Base-by-base conservation (phyloP, 2,888 invertebrate genomes). In the Eueremaeus valkanovi region DNA sequence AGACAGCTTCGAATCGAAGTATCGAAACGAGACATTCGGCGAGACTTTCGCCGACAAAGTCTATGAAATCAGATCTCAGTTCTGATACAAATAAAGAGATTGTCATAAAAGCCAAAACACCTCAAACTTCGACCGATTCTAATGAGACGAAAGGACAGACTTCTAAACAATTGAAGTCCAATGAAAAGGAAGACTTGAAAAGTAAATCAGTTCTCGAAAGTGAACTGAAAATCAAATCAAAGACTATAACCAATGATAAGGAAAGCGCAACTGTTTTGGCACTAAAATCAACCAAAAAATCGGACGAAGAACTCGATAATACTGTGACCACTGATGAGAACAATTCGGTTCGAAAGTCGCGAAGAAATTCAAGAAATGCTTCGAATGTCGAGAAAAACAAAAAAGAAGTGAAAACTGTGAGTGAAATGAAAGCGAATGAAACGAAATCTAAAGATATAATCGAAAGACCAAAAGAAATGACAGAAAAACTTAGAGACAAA, bases 341-440 rank as follows among this genome's bases (percentile, higher is more conserved):
- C 24, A 66, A 36, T 21, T 66, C 66, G 0, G 24, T 40, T 13
- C 36, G 66, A 66, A 66, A 66, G 21, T 36, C 36, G 1, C 33
- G 36, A 36, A 66, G 66, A 40, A 66, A 33, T 36, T 66, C 66
- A n/a, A 66, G 21, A 40, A 66, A 66, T 66, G 24, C 18, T n/a
- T 3, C 40, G 21, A 66, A 18, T 31, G 31, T 61, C 11, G 63
- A 63, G 13, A 29, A 58, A 55, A 55, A 27, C 27, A 55, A 55
- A 55, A 55, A 66, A 36, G 66, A 66, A 21, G 40, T 40, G 13
- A 24, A 40, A 66, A 66, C 16, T 18, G 31, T 31, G 9, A 27
- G 33, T n/a, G 66, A 66, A 66, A 40, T 33, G 5, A 45, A 45
- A 45, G 18, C 13, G 18, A 45, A 16, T 29, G 66, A 36, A 40